A percentile compares a stretch with the other conserved stretches of the same genome.
These are phyloP conservation scores for Neodiprion fabricii DNA, from an alignment of 1,140 invertebrate species.

Conservation along the genomic window DNA sequence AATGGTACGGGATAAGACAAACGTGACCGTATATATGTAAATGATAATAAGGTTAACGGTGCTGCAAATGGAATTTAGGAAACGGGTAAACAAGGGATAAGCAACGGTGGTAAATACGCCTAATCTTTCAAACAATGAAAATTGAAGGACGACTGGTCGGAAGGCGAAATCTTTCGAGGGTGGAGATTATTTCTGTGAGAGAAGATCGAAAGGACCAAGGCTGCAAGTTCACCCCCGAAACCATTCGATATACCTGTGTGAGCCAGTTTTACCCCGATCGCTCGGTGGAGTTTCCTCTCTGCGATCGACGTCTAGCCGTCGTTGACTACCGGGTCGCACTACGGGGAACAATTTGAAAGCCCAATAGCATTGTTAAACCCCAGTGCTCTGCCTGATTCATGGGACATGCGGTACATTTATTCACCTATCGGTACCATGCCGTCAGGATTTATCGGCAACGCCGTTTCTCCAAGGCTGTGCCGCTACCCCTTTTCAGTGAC, in stretches of 20 bases:
- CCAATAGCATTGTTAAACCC: neutral
- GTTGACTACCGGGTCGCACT: neutral
- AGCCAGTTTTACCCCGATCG: neutral
- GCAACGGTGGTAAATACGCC: too few species aligned
- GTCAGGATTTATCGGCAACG: neutral
- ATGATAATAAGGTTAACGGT: too few species aligned
- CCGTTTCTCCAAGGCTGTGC: too few species aligned
- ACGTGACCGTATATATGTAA: too few species aligned
- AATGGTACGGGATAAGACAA: too few species aligned
- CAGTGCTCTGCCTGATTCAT: neutral
- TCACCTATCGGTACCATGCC: neutral
- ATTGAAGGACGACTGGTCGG: too few species aligned
- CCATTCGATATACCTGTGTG: neutral
- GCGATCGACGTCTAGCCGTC: neutral
- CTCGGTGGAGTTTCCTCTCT: neutral
- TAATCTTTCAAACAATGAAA: too few species aligned
- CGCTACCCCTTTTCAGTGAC: too few species aligned
- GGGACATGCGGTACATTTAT: conserved; percentile 4
- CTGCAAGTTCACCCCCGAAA: neutral
- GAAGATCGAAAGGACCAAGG: neutral
- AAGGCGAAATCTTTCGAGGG: neutral
- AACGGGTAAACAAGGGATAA: too few species aligned
- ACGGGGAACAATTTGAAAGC: conserved; percentile 1
- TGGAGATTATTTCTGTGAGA: neutral
- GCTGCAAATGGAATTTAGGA: too few species aligned